Evolutionary conservation across 2,113 vertebrate species (phyloP), one percentile per base, ranked within the genome.

Genomic region (Scytalopus superciliaris): DNA sequence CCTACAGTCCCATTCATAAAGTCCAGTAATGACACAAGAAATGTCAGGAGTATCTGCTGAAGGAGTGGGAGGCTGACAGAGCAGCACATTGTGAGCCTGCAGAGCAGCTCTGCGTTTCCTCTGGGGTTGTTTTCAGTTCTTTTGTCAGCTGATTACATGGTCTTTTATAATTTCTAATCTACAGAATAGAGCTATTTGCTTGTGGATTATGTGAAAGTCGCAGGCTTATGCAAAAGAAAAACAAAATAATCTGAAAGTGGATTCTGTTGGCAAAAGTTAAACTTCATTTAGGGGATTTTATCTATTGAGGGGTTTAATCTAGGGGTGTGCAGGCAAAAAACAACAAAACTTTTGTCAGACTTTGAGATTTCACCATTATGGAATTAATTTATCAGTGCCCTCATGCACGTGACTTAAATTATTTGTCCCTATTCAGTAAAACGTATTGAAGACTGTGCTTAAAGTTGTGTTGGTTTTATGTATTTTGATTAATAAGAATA

Each of bases 141-240:
- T 98, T 98, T 99, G 98, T 99, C 97, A 96, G 97, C 97, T 98
- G 97, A 99, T 99, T 98, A 98, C 98, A 98, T 97, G 98, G 97
- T 98, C 98, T 98, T 98, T 99, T 98, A 98, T 98, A 98, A 98
- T 98, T 98, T 97, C 96, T 98, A 97, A 97, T 97, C 97, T 95
- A 97, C 95, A 97, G 97, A 96, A 98, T 97, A 97, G 96, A 97
- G 96, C 97, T 98, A 97, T 98, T 99, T 98, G 98, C 97, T 97
- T 78, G 94, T 79, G 96, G 98, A 98, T 98, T 98, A 98, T 98
- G 98, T 98, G 98, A 95, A 97, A 98, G 96, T 97, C 96, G 30
- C 88, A 97, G 98, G 97, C 97, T 98, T 98, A 97, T 97, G 97
- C 85, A 94, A 93, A 98, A 98, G 97, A 96, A 98, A 98, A 98